Conservation (phyloP, 2,797 vertebrate genomes). For the Taenioides sp. region DNA sequence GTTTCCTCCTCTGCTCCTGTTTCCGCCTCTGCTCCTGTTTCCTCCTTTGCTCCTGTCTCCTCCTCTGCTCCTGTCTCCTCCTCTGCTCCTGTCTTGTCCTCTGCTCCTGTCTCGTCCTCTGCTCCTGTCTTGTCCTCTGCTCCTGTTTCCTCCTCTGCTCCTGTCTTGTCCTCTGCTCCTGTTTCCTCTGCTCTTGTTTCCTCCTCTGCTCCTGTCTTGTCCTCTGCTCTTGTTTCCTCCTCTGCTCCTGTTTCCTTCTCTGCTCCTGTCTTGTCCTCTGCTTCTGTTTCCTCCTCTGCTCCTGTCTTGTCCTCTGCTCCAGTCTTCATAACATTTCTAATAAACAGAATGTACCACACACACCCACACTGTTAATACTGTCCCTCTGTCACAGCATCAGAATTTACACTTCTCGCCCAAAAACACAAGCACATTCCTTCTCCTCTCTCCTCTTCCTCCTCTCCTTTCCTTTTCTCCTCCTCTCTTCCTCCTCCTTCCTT, state of each 20-base stretch:
- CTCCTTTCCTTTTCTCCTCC: too few species aligned
- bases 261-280: neutral
- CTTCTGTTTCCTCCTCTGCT: neutral
- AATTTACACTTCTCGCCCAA: conserved; percentile 33
- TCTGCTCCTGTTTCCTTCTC: neutral
- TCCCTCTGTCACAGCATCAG: conserved; percentile 51
- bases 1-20: too few species aligned
- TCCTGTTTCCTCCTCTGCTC: neutral
- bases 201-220: neutral
- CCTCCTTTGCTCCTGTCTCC: too few species aligned
- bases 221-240: too few species aligned
- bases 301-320: neutral
- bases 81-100: too few species aligned
- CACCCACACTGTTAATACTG: conserved; percentile 51
- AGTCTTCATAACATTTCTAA: neutral
- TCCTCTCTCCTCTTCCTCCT: conserved; percentile 6
- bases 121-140: neutral
- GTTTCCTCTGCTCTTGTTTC: neutral
- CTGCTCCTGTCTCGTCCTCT: neutral
- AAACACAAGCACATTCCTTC: conserved; percentile 30
- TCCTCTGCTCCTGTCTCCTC: too few species aligned
- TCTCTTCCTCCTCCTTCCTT: conserved; percentile 12
- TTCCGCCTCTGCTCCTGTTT: too few species aligned
- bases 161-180: too few species aligned
- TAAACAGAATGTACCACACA: conserved; percentile 42